A percentile compares a stretch with the other conserved stretches of the same genome.
Evolutionary conservation across 2,888 invertebrate species (phyloP).

Genomic region (Drosophila lutescens): DNA sequence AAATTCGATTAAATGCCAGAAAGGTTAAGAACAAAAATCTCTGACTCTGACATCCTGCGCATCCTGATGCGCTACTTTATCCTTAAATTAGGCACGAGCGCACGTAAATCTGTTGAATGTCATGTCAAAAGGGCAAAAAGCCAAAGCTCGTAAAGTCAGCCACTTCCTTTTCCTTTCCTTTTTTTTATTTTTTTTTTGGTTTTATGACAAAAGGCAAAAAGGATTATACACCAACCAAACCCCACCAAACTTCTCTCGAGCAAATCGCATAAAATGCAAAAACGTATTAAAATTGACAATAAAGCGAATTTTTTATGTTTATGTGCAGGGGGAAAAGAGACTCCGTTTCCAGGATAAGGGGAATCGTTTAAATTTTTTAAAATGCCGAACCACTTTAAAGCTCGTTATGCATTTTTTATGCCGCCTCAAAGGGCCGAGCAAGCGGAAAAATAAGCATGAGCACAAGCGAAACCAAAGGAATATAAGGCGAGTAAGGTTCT

Average conservation of each 20-base stretch:
- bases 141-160: conserved; percentile 63
- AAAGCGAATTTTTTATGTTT: conserved; percentile 77
- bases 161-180: conserved; percentile 11
- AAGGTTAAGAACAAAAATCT: conserved; percentile 65
- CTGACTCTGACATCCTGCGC: conserved; percentile 44
- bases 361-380: conserved; percentile 56
- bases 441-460: conserved; percentile 38
- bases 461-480: conserved; percentile 22
- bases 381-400: conserved; percentile 63
- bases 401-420: conserved; percentile 73
- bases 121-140: conserved; percentile 66
- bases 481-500: conserved; percentile 57
- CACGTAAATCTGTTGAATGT: conserved; percentile 78
- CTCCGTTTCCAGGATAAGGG: background rate
- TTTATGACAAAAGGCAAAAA: conserved; percentile 66
- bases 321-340: conserved; percentile 46
- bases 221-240: conserved; percentile 59
- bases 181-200: conserved; percentile 12
- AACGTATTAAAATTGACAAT: conserved; percentile 81
- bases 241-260: conserved; percentile 38
- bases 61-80: conserved; percentile 61
- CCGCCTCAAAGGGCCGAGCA: conserved; percentile 46
- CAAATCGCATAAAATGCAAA: conserved; percentile 77
- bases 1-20: conserved; percentile 78
- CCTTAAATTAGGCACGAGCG: conserved; percentile 80